Conservation (phyloP, 1,140 invertebrate species). For the Cydia fagiglandana region DNA sequence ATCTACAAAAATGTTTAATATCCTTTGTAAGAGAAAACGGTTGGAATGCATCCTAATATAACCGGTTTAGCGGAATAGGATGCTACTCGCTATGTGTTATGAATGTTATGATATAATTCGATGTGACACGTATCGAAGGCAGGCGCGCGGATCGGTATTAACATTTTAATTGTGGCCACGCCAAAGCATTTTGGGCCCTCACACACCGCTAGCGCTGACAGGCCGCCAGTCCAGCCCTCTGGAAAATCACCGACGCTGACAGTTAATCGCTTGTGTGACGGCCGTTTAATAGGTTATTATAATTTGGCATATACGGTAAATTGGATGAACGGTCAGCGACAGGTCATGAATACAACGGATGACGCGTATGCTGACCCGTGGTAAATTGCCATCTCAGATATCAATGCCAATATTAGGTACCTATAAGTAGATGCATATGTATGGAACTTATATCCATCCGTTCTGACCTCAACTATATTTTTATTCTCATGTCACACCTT, state of each 20-base stretch:
- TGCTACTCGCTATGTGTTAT: background rate
- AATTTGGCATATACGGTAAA: constrained; percentile 55
- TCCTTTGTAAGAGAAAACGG: background rate
- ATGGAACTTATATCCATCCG: background rate
- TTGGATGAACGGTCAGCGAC: constrained; percentile 39
- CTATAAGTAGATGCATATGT: background rate
- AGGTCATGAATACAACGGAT: constrained; percentile 32
- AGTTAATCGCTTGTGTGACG: constrained; percentile 63
- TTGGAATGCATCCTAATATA: background rate
- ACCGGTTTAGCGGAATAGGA: background rate
- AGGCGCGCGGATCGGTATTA: constrained; percentile 49
- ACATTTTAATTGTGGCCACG: constrained; percentile 72
- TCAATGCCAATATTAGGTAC: background rate
- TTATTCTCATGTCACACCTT: constrained; percentile 8
- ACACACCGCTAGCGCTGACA: constrained; percentile 41
- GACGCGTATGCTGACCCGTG: constrained; percentile 30
- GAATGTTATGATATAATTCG: background rate
- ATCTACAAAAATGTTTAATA: no score
- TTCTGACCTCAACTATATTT: background rate
- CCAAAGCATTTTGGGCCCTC: constrained; percentile 52
- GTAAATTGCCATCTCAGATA: constrained; percentile 7
- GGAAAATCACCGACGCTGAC: constrained; percentile 63
- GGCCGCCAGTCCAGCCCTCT: constrained; percentile 38
- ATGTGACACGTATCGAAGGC: background rate
- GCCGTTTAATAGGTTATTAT: constrained; percentile 68